Percentiles rank a stretch among this genome's conserved stretches.
Evolutionary conservation across 1,140 invertebrate genomes (phyloP).

Genomic region (Drosophila dunni): DNA sequence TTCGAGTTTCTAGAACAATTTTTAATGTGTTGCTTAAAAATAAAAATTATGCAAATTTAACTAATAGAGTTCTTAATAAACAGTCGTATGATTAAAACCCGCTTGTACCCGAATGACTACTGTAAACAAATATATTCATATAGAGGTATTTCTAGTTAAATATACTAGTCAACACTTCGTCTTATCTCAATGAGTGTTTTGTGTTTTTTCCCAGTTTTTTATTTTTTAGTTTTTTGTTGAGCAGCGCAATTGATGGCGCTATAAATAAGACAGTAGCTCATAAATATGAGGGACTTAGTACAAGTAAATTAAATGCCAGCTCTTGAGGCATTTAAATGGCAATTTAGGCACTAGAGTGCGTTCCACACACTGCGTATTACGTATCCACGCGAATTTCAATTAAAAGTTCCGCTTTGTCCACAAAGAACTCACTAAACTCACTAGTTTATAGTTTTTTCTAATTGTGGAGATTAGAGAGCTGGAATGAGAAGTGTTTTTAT

Average conservation of each 20-base stretch:
- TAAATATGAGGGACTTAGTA: conserved; percentile 22
- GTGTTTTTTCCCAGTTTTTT: neutral
- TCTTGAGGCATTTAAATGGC: conserved; percentile 42
- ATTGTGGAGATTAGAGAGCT: conserved; percentile 18
- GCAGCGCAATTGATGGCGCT: conserved; percentile 50
- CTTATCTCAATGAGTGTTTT: conserved; percentile 2
- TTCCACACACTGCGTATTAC: conserved; percentile 29
- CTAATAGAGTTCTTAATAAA: neutral
- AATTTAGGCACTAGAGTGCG: conserved; percentile 49
- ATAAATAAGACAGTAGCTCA: conserved; percentile 45
- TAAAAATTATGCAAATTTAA: neutral
- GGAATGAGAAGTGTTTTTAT: too few species aligned
- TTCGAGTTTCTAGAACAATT: neutral
- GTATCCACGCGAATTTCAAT: conserved; percentile 46
- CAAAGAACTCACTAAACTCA: conserved; percentile 47
- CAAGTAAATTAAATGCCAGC: conserved; percentile 42
- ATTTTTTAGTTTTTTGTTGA: neutral
- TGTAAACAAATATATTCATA: neutral
- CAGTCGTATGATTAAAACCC: conserved; percentile 16
- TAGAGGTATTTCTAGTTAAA: conserved; percentile 14
- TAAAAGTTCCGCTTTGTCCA: conserved; percentile 72
- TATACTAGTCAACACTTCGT: conserved; percentile 26
- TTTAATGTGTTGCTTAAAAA: neutral
- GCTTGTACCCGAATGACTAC: neutral
- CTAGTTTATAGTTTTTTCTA: conserved; percentile 36